Conservation (phyloP, 2,888 invertebrate genomes). For the Orthosia gothica region DNA sequence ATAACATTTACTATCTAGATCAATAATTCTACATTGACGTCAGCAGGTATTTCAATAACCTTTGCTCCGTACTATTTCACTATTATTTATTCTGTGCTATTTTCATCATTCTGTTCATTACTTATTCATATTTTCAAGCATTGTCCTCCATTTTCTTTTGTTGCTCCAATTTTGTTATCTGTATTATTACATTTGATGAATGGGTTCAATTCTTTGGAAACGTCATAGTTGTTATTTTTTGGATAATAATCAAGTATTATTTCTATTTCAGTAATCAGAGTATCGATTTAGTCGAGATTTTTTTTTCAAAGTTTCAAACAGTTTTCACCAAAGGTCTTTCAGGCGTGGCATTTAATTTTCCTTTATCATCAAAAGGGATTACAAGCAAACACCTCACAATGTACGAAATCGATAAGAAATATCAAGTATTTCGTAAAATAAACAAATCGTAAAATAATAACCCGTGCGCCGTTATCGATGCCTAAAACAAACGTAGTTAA, state of each 20-base stretch:
- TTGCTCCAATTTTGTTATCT: conserved; percentile 45
- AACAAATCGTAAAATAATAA: conserved; percentile 69
- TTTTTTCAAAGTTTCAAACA: background rate
- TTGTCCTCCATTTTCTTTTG: conserved; percentile 59
- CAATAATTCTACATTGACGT: conserved; percentile 49
- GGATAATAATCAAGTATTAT: conserved; percentile 18
- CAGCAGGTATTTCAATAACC: conserved; percentile 44
- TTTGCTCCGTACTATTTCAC: conserved; percentile 33
- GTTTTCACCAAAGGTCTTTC: background rate
- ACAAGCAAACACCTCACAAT: conserved; percentile 38
- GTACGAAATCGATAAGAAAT: conserved; percentile 62
- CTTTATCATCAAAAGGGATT: conserved; percentile 39
- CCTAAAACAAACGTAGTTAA: conserved; percentile 74
- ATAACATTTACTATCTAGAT: conserved; percentile 47
- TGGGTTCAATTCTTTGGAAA: conserved; percentile 33
- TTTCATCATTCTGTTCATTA: conserved; percentile 48
- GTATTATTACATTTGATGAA: conserved; percentile 39
- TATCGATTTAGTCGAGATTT: background rate
- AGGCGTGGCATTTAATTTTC: conserved; percentile 41
- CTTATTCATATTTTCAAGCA: conserved; percentile 58
- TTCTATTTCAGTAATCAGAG: conserved; percentile 6
- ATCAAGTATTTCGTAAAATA: conserved; percentile 58
- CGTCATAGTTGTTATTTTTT: conserved; percentile 16
- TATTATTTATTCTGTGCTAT: conserved; percentile 35
- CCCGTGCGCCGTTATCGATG: conserved; percentile 68